A percentile compares a stretch with the other conserved stretches of the same genome.
Conservation (phyloP, 2,888 invertebrate genomes). For the Erebia aethiops region DNA sequence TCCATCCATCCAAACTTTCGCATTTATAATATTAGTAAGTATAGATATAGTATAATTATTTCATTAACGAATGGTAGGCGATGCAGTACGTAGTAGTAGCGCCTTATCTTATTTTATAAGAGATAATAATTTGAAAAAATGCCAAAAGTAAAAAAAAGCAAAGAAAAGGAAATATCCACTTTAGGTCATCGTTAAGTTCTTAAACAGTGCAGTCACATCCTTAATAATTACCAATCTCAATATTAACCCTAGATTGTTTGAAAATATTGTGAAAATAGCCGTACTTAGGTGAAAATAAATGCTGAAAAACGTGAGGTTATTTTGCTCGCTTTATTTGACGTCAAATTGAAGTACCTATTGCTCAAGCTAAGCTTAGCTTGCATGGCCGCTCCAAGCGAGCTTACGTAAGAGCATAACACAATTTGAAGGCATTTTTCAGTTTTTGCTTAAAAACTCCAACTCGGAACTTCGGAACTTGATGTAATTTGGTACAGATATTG, state of each 20-base stretch:
- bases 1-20: too few relatives aligned
- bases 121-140: too few relatives aligned
- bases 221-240: not conserved
- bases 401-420: constrained; percentile 8
- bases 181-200: too few relatives aligned
- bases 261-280: not conserved
- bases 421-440: constrained; percentile 1
- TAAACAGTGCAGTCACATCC: too few relatives aligned
- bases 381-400: not conserved
- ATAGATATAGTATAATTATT: too few relatives aligned
- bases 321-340: constrained; percentile 8
- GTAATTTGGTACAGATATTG: too few relatives aligned
- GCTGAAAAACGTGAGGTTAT: constrained; percentile 1
- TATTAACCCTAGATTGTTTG: not conserved
- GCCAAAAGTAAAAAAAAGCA: too few relatives aligned
- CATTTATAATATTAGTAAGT: too few relatives aligned
- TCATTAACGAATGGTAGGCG: too few relatives aligned
- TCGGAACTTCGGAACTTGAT: not conserved
- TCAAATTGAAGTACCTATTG: constrained; percentile 17
- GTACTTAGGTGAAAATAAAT: not conserved
- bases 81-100: too few relatives aligned
- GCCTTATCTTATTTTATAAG: too few relatives aligned
- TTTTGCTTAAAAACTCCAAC: not conserved
- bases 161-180: too few relatives aligned
- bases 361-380: constrained; percentile 4